A percentile compares a stretch with the other conserved stretches of the same genome.
phyloP scores from a whole-genome alignment of 2,113 vertebrate species.

The Vidua macroura region DNA sequence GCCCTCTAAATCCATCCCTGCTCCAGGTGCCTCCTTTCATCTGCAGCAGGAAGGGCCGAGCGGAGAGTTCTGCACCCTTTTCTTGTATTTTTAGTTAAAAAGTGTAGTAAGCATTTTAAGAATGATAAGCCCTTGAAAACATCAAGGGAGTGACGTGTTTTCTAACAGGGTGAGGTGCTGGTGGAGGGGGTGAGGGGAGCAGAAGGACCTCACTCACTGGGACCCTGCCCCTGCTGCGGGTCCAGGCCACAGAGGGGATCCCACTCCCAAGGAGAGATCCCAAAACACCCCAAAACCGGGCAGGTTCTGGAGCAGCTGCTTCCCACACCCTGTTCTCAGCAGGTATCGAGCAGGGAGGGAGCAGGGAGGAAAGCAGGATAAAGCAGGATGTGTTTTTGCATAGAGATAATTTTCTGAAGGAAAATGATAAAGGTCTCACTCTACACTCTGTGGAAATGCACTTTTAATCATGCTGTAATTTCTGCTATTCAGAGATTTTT shows the following conservation, averaged over 20 bases:
- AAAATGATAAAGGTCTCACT: background rate
- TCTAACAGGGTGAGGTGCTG: background rate
- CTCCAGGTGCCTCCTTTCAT: background rate
- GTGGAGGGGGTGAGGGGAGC: background rate
- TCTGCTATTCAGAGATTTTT: background rate
- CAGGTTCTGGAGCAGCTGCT: background rate
- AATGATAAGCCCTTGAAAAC: background rate
- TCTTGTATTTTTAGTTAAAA: background rate
- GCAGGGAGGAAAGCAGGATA: background rate
- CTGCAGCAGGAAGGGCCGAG: background rate
- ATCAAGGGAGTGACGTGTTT: background rate
- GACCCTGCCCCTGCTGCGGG: too few relatives aligned
- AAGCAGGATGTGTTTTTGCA: background rate
- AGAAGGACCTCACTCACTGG: background rate
- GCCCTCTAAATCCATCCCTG: background rate
- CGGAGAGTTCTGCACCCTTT: accelerated
- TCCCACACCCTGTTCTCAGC: background rate
- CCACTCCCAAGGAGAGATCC: background rate
- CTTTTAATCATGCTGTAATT: background rate
- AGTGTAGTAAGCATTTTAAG: background rate
- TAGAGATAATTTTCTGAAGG: background rate
- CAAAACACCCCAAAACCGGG: background rate
- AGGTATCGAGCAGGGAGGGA: background rate
- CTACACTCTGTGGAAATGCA: background rate
- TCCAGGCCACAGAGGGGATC: background rate